phyloP scores from a whole-genome alignment of 2,113 vertebrate species.

The Chionomys nivalis region DNA sequence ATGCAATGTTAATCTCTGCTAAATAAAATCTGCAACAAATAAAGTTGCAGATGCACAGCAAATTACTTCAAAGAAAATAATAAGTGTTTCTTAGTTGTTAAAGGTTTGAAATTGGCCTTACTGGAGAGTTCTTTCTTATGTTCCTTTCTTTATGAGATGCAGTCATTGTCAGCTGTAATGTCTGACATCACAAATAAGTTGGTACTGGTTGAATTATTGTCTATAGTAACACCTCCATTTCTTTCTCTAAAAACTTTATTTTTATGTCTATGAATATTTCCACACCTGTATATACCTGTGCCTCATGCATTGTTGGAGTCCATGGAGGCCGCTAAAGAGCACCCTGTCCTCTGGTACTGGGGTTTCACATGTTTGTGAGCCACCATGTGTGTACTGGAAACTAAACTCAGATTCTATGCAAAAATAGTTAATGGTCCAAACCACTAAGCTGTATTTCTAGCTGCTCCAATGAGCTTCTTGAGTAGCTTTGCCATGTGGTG shows the following conservation, averaged over 20 bases:
- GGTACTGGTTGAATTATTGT: background rate
- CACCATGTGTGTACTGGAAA: background rate
- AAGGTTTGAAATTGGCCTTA: background rate
- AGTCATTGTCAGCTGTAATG: background rate
- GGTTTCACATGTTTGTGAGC: background rate
- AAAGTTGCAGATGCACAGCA: background rate
- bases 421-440: background rate
- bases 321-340: background rate
- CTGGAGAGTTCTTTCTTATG: background rate
- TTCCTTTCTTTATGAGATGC: background rate
- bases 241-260: background rate
- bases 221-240: background rate
- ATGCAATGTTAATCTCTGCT: background rate
- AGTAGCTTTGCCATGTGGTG: background rate
- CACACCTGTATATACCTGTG: background rate
- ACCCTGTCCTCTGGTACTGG: background rate
- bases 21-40: background rate
- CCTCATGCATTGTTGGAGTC: background rate
- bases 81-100: background rate
- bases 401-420: background rate
- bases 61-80: slow-evolving; percentile 30
- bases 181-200: background rate
- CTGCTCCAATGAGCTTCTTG: background rate
- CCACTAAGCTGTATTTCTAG: background rate
- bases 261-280: background rate